A percentile compares a stretch with the other conserved stretches of the same genome.
These are phyloP conservation scores for Chloroclystis v-ata DNA, from an alignment of 2,888 invertebrate genomes.

Conservation along the genomic window DNA sequence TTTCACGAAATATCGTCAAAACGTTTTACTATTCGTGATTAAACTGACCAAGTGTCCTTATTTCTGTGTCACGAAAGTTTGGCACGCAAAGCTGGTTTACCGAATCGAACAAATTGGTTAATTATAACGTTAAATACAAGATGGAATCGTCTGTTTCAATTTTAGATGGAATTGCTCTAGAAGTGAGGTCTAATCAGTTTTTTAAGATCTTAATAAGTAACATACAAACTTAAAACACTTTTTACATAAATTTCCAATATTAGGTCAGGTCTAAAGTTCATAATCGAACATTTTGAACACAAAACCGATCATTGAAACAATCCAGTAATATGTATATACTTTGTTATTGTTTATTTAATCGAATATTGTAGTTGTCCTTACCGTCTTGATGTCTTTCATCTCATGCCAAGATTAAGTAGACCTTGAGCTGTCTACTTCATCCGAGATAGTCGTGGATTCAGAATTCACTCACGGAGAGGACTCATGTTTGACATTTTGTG, in stretches of 20 bases:
- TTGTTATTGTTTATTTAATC: too few relatives aligned
- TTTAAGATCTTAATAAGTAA: too few relatives aligned
- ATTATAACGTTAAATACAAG: constrained; percentile 26
- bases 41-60: constrained; percentile 35
- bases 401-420: constrained; percentile 41
- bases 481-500: constrained; percentile 22
- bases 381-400: constrained; percentile 9
- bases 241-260: too few relatives aligned
- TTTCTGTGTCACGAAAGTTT: constrained; percentile 35
- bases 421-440: constrained; percentile 53
- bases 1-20: constrained; percentile 18
- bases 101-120: constrained; percentile 26
- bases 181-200: too few relatives aligned
- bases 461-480: constrained; percentile 33
- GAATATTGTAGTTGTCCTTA: too few relatives aligned
- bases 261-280: too few relatives aligned
- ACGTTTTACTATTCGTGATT: constrained; percentile 30
- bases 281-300: too few relatives aligned
- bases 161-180: too few relatives aligned
- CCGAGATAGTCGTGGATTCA: constrained; percentile 47
- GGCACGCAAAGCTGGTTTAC: constrained; percentile 30
- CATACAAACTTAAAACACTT: too few relatives aligned
- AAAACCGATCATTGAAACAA: too few relatives aligned
- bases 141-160: neutral
- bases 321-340: too few relatives aligned